phyloP scores from a whole-genome alignment of 1,140 invertebrate species.

The Spodoptera litura region DNA sequence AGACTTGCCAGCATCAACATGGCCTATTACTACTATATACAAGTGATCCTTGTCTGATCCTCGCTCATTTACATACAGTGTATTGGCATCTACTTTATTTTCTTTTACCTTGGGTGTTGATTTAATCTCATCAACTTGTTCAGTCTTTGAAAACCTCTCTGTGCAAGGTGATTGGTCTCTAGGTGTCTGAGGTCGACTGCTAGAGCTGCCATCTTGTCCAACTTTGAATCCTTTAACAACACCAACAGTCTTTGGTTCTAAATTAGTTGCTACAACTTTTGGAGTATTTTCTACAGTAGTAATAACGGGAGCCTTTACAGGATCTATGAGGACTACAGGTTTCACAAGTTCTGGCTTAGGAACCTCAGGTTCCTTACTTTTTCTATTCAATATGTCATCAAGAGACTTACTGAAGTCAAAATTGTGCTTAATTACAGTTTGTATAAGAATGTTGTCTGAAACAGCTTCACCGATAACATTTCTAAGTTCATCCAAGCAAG shows the following conservation, averaged over 20 bases:
- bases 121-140: slow-evolving; percentile 69
- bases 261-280: slow-evolving; percentile 75
- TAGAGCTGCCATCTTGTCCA: slow-evolving; percentile 61
- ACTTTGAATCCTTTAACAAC: slow-evolving; percentile 85
- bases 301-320: slow-evolving; percentile 69
- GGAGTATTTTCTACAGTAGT: slow-evolving; percentile 67
- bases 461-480: slow-evolving; percentile 92
- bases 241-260: slow-evolving; percentile 71
- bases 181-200: slow-evolving; percentile 78
- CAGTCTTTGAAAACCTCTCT: slow-evolving; percentile 82
- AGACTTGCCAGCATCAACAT: slow-evolving; percentile 99
- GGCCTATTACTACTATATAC: slow-evolving; percentile 98
- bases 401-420: slow-evolving; percentile 91
- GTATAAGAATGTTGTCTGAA: slow-evolving; percentile 89
- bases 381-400: slow-evolving; percentile 89
- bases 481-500: slow-evolving; percentile 93
- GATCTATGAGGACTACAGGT: slow-evolving; percentile 79
- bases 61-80: slow-evolving; percentile 91
- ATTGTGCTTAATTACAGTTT: slow-evolving; percentile 85
- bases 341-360: slow-evolving; percentile 50
- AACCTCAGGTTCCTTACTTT: slow-evolving; percentile 54
- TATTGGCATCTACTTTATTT: slow-evolving; percentile 86
- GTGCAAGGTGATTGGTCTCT: slow-evolving; percentile 88
- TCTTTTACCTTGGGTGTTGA: slow-evolving; percentile 81
- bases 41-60: slow-evolving; percentile 93